These are phyloP conservation scores for Stegostoma tigrinum DNA, from an alignment of 2,113 vertebrate species.

Conservation along the genomic window DNA sequence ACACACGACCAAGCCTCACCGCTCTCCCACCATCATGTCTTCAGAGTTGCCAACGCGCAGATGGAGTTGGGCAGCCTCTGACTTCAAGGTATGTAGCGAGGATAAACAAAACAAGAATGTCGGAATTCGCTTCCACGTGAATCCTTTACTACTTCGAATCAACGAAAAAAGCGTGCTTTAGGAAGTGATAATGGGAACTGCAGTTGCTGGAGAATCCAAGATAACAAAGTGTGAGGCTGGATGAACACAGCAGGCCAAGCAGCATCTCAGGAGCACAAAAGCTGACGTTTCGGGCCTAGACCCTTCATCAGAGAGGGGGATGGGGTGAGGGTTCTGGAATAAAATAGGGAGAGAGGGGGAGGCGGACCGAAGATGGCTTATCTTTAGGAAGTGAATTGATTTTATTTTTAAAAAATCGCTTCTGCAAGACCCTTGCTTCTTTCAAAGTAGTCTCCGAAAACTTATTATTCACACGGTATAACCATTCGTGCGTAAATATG, in stretches of 20 bases:
- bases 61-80: conserved; percentile 30
- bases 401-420: no score
- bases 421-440: no score
- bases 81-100: background rate
- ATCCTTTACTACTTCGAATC: background rate
- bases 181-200: no score
- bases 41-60: background rate
- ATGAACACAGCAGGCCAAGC: no score
- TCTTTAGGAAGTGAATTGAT: background rate
- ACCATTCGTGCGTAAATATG: background rate
- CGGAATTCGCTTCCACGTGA: background rate
- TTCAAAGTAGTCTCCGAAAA: background rate
- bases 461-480: background rate
- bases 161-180: background rate
- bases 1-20: background rate
- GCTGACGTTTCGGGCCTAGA: no score
- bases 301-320: no score
- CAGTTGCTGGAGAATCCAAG: no score
- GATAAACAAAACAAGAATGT: background rate
- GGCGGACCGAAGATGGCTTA: no score
- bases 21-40: conserved; percentile 12
- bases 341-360: no score
- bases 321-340: no score
- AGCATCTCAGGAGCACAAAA: no score
- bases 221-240: no score